phyloP scores from a whole-genome alignment of 2,888 invertebrate species.

The Cephus runcator region DNA sequence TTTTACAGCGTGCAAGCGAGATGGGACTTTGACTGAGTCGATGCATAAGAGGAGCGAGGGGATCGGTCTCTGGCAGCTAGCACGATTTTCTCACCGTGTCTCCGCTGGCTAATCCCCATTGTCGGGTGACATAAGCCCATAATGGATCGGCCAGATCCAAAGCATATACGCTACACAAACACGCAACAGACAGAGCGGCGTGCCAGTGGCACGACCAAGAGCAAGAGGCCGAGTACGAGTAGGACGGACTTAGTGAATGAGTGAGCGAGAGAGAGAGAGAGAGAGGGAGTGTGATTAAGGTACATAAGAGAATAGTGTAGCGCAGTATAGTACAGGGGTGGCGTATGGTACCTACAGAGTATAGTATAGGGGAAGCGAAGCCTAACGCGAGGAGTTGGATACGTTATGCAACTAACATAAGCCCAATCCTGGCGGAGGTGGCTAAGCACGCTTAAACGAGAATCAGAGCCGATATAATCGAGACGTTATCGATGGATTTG shows the following conservation, averaged over 20 bases:
- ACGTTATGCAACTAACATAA: slow-evolving; percentile 40
- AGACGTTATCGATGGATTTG: slow-evolving; percentile 50
- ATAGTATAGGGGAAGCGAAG: slow-evolving; percentile 35
- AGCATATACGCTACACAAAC: slow-evolving; percentile 33
- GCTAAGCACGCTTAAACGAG: slow-evolving; percentile 42
- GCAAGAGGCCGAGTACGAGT: neutral
- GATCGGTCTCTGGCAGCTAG: slow-evolving; percentile 1
- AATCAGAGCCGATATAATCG: slow-evolving; percentile 40
- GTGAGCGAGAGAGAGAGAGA: too few species aligned
- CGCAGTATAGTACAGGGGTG: neutral
- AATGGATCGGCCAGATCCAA: slow-evolving; percentile 61
- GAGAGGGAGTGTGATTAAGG: neutral
- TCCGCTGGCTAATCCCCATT: slow-evolving; percentile 55
- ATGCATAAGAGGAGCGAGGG: neutral
- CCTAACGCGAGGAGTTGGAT: slow-evolving; percentile 3
- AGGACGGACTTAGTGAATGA: neutral
- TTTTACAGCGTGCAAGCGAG: neutral
- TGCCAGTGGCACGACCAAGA: neutral
- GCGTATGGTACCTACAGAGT: neutral
- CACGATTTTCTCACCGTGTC: slow-evolving; percentile 41
- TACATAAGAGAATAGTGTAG: neutral
- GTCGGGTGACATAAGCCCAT: slow-evolving; percentile 58
- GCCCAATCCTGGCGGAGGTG: slow-evolving; percentile 17
- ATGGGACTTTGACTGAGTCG: neutral
- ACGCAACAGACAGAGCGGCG: slow-evolving; percentile 19